Conservation (phyloP, 2,113 vertebrate genomes). For the Puma concolor region DNA sequence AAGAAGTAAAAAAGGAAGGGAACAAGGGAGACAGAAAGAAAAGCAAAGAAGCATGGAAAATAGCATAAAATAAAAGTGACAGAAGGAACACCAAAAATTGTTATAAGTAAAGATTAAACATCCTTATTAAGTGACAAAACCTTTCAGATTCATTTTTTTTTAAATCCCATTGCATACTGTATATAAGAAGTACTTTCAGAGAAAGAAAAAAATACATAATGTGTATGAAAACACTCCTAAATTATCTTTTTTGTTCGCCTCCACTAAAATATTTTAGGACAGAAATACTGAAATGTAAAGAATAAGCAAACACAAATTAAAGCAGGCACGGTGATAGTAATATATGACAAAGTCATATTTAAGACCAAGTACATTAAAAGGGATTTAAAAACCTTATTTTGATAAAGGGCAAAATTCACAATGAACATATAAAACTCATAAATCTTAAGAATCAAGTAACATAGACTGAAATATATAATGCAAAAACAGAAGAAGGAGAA, state of each 20-base stretch:
- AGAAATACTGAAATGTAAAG: constrained; percentile 58
- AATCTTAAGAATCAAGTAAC: constrained; percentile 76
- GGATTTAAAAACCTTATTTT: constrained; percentile 75
- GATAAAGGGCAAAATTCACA: constrained; percentile 72
- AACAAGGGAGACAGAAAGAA: neutral
- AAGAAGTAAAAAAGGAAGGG: no score
- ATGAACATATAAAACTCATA: constrained; percentile 70
- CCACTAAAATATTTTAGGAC: constrained; percentile 22
- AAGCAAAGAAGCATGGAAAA: neutral
- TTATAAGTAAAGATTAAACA: neutral
- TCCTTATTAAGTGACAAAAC: constrained; percentile 30
- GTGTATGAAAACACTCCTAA: neutral
- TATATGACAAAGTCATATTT: constrained; percentile 48
- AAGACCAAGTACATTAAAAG: constrained; percentile 67
- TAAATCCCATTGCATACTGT: neutral
- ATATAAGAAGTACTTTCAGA: neutral
- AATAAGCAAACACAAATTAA: constrained; percentile 66
- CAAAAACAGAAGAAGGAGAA: neutral
- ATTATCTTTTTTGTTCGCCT: constrained; percentile 53
- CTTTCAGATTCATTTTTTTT: neutral
- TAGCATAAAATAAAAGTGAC: neutral
- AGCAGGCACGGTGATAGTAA: constrained; percentile 27
- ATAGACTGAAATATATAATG: constrained; percentile 38
- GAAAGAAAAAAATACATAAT: neutral
- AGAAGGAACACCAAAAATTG: neutral